Conservation (phyloP, 1,140 invertebrate species). For the Trissolcus basalis region DNA sequence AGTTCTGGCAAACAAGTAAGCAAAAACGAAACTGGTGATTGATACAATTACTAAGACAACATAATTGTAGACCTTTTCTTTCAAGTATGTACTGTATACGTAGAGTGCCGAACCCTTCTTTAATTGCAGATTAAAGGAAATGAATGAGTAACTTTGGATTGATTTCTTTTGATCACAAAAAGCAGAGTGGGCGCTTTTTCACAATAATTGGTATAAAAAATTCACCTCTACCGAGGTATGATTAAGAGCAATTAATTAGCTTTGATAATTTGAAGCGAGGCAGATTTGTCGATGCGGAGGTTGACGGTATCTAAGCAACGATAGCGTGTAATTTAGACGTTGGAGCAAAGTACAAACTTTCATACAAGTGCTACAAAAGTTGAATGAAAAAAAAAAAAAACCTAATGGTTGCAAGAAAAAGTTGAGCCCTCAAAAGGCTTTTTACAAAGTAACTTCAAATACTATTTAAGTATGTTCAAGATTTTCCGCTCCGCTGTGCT, state of each 20-base stretch:
- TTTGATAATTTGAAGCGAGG: conserved; percentile 10
- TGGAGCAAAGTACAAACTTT: conserved; percentile 28
- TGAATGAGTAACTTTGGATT: neutral
- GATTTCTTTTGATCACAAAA: neutral
- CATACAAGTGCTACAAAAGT: conserved; percentile 17
- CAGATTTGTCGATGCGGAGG: conserved; percentile 9
- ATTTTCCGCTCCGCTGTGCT: conserved; percentile 1
- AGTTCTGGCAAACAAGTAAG: conserved; percentile 26
- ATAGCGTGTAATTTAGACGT: conserved; percentile 24
- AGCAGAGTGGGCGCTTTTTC: neutral
- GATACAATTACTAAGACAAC: conserved; percentile 19
- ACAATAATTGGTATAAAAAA: neutral
- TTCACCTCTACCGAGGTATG: neutral
- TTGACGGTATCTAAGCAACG: conserved; percentile 1
- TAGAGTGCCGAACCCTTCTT: conserved; percentile 5
- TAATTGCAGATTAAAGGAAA: conserved; percentile 12
- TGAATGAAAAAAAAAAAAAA: conserved; percentile 18
- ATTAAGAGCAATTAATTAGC: conserved; percentile 25
- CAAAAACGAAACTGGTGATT: conserved; percentile 21
- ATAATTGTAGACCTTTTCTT: conserved; percentile 19
- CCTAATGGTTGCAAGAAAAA: conserved; percentile 22
- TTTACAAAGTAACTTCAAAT: conserved; percentile 23
- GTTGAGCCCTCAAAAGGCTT: conserved; percentile 18
- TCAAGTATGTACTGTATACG: conserved; percentile 11
- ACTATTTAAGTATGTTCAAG: conserved; percentile 28